Evolutionary conservation across 2,797 vertebrate species (phyloP).

Genomic region (Dendrocincla fuliginosa): DNA sequence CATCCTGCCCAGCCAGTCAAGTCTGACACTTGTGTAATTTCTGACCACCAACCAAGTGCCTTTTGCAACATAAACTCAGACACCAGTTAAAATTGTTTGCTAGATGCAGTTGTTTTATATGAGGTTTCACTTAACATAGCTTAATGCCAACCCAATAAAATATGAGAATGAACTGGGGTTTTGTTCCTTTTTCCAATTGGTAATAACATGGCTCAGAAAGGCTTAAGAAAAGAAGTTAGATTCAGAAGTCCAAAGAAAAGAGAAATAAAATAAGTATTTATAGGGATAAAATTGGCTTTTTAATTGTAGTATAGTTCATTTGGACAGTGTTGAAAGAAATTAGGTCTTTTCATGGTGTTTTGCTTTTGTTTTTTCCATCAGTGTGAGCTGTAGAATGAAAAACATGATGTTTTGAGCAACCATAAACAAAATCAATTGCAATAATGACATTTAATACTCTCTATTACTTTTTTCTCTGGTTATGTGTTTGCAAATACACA

Average conservation of each 20-base stretch:
- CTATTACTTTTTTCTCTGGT: neutral
- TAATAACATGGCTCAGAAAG: neutral
- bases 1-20: neutral
- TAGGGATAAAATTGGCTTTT: neutral
- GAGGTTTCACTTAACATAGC: neutral
- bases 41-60: neutral
- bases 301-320: neutral
- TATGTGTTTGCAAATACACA: neutral
- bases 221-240: neutral
- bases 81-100: conserved; percentile 5
- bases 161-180: neutral
- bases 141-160: conserved; percentile 3
- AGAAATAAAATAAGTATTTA: neutral
- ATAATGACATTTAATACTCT: neutral
- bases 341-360: neutral
- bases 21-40: neutral
- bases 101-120: conserved; percentile 20
- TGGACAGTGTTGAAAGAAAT: neutral
- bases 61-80: neutral
- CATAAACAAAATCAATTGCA: neutral
- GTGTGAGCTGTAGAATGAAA: neutral
- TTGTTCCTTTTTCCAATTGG: neutral
- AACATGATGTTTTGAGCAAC: neutral
- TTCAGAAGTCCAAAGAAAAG: neutral
- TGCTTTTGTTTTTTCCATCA: neutral